phyloP scores from a whole-genome alignment of 2,113 vertebrate genomes.

The Proteles cristata region DNA sequence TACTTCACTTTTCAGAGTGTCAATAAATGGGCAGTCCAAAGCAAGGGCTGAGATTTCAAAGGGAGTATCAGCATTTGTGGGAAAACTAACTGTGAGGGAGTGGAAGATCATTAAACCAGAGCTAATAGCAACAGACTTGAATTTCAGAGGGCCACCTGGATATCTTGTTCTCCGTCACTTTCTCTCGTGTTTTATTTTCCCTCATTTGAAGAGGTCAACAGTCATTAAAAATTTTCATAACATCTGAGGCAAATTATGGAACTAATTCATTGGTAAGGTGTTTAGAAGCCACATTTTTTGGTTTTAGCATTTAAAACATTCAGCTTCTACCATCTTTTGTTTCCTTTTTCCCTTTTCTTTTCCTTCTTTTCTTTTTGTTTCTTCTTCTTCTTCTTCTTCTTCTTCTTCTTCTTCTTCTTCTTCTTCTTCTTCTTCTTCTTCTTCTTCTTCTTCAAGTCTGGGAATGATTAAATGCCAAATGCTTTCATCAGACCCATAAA shows the following conservation, averaged over 20 bases:
- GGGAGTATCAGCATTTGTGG: slow-evolving; percentile 33
- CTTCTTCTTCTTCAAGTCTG: slow-evolving; percentile 73
- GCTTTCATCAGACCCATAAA: slow-evolving; percentile 82
- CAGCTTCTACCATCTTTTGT: slow-evolving; percentile 39
- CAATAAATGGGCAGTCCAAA: background rate
- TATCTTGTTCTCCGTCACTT: slow-evolving; percentile 14
- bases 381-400: background rate
- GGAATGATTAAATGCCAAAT: slow-evolving; percentile 83
- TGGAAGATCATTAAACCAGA: slow-evolving; percentile 56
- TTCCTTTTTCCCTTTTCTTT: background rate
- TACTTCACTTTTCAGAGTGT: background rate
- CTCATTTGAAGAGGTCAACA: slow-evolving; percentile 55
- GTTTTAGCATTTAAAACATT: slow-evolving; percentile 73
- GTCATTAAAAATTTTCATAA: slow-evolving; percentile 7
- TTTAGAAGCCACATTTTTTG: slow-evolving; percentile 56
- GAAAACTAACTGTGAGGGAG: slow-evolving; percentile 35
- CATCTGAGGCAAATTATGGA: slow-evolving; percentile 57
- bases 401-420: background rate
- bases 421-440: background rate
- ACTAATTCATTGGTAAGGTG: slow-evolving; percentile 65
- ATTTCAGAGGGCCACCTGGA: slow-evolving; percentile 50
- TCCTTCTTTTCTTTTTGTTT: background rate
- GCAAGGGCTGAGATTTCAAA: slow-evolving; percentile 18
- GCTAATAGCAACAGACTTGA: slow-evolving; percentile 44
- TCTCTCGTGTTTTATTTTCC: background rate